These are phyloP conservation scores for Enteromius anoplus DNA, from an alignment of 2,797 vertebrate species.

Conservation along the genomic window DNA sequence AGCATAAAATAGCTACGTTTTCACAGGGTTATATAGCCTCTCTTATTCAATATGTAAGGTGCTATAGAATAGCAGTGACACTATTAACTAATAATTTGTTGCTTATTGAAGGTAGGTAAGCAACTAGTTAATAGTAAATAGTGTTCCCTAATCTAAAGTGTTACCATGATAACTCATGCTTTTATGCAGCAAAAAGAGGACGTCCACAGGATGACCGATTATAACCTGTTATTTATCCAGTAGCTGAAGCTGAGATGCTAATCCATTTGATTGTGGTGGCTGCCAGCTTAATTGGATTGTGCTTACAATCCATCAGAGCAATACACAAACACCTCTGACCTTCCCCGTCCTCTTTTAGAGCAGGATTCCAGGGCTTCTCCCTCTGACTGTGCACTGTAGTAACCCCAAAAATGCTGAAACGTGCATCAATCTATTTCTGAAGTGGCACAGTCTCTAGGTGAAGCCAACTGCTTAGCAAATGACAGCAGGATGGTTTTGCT, in stretches of 20 bases:
- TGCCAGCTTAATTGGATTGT: conserved; percentile 59
- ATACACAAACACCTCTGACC: conserved; percentile 59
- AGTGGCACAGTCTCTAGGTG: background rate
- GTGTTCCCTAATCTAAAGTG: background rate
- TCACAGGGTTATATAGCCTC: background rate
- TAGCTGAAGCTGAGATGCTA: conserved; percentile 42
- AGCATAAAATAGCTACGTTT: background rate
- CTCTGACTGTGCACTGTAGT: conserved; percentile 24
- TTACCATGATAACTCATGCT: background rate
- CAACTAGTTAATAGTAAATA: background rate
- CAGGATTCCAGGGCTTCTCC: conserved; percentile 31
- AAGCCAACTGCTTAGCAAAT: conserved; percentile 3
- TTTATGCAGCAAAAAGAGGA: background rate
- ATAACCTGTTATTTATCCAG: conserved; percentile 55
- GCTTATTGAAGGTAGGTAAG: background rate
- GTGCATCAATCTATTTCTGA: background rate
- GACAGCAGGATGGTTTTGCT: background rate
- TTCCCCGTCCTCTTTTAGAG: conserved; percentile 52
- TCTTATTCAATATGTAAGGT: background rate
- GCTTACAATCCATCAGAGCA: conserved; percentile 42
- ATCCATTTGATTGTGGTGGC: conserved; percentile 52
- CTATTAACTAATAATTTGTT: background rate
- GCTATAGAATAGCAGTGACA: background rate
- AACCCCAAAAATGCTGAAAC: conserved; percentile 19
- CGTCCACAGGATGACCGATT: conserved; percentile 38